Base-by-base conservation (phyloP, 2,113 vertebrate species). In the Psephotus haematonotus region DNA sequence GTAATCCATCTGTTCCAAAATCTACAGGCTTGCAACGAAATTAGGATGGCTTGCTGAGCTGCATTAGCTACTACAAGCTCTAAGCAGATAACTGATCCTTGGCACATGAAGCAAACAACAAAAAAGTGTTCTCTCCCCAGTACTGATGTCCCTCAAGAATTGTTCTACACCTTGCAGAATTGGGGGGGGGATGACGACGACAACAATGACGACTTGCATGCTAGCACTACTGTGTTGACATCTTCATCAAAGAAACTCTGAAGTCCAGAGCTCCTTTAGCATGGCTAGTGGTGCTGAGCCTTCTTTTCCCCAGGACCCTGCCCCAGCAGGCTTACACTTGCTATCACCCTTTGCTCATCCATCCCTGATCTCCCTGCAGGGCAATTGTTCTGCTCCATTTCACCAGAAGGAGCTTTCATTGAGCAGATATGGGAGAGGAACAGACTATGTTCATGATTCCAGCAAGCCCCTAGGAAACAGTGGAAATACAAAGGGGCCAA, bases 141-240 rank as follows among this genome's bases (percentile, higher is more conserved):
- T 12, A 35, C 0, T 2, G 5, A 10, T 3, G 3, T 60, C 3
- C 62, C 35, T 63, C 6, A 52, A 57, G 37, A 70, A 65, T 27
- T 65, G 5, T 69, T 63, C 27, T 18, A 31, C 13, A 20, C 18
- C 2, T 60, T 82, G 52, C 25, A 67, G 7, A 19, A 53, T 24
- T 5, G 10, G 20, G 9, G 1, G 3, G 6, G 13, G 0, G 1
- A 1, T 6, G 14, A 43, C 39, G 10, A 39, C 39, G 43, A 44
- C 43, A 7, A 15, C 39, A 9, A 39, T 11, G 17, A 44, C 43
- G 4, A 15, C 24, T 25, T 49, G 18, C 1, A 0, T 76, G 25
- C 10, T 64, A 75, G 59, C 2, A 4, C 25, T 37, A 11, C 28
- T 65, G 9, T 2, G 3, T 12, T 4, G 2, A 44, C 2, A 1